These are phyloP conservation scores for Podocnemis expansa DNA, from an alignment of 2,113 vertebrate genomes.

Conservation along the genomic window DNA sequence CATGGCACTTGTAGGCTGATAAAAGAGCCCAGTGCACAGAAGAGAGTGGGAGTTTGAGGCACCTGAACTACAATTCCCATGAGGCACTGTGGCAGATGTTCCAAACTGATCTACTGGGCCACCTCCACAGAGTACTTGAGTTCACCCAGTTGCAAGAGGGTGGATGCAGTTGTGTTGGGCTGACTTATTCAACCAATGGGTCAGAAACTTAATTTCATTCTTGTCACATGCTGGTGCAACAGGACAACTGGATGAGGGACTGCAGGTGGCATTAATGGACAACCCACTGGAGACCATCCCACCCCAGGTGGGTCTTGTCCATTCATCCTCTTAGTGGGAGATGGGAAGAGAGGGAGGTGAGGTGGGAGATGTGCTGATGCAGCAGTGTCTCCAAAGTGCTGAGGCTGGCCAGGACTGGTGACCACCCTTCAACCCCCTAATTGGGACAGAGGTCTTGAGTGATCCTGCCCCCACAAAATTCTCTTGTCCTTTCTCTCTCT, in stretches of 20 bases:
- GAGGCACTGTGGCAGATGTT: not conserved
- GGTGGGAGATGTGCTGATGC: not conserved
- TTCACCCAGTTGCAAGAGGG: not conserved
- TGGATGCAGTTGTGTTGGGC: not conserved
- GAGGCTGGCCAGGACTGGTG: not conserved
- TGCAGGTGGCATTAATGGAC: not conserved
- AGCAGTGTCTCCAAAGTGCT: not conserved
- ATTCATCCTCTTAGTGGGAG: not conserved
- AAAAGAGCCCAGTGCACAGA: not conserved
- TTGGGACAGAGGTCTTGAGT: not conserved
- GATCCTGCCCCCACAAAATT: not conserved
- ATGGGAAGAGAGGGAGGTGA: not conserved
- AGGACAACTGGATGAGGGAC: not conserved
- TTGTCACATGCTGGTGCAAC: not conserved
- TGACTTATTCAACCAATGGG: not conserved
- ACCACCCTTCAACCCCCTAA: not conserved
- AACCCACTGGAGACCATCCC: not conserved
- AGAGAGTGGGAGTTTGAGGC: not conserved
- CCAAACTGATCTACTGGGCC: not conserved
- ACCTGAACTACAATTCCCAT: no score
- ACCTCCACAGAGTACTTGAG: not conserved
- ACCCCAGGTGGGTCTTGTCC: not conserved
- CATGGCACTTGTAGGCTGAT: not conserved
- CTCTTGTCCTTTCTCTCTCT: not conserved
- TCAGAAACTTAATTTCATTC: not conserved